Evolutionary conservation across 1,140 invertebrate genomes (phyloP).

Genomic region (Neodiprion fabricii): DNA sequence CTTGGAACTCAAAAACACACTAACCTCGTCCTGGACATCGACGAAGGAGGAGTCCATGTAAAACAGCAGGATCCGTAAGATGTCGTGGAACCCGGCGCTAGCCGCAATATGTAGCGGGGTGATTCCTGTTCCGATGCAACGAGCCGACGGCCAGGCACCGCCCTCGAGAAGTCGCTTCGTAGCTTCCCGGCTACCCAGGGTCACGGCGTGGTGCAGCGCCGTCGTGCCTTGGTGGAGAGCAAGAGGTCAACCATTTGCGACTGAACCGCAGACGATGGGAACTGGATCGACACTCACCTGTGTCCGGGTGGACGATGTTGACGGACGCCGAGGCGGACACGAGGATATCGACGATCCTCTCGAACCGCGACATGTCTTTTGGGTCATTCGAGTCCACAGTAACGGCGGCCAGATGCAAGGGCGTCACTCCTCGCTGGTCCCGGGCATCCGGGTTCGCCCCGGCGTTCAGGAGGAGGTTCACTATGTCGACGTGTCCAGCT

Average conservation of each 20-base stretch:
- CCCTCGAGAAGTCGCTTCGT: conserved; percentile 25
- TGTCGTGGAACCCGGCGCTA: conserved; percentile 15
- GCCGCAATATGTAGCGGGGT: conserved; percentile 27
- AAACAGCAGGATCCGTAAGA: conserved; percentile 14
- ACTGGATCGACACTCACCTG: conserved; percentile 10
- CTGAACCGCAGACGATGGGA: background rate
- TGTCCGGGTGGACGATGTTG: conserved; percentile 21
- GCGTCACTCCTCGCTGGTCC: conserved; percentile 38
- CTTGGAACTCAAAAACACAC: background rate
- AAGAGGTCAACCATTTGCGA: background rate
- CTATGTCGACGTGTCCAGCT: conserved; percentile 35
- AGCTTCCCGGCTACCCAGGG: conserved; percentile 17
- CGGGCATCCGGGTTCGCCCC: conserved; percentile 35
- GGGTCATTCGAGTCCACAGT: conserved; percentile 19
- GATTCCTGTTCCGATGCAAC: conserved; percentile 26
- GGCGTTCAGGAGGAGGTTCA: conserved; percentile 31
- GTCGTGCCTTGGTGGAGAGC: conserved; percentile 17
- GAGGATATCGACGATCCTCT: conserved; percentile 17
- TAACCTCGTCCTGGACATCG: conserved; percentile 22
- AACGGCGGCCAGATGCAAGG: conserved; percentile 38
- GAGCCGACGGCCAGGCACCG: conserved; percentile 20
- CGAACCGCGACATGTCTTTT: conserved; percentile 17
- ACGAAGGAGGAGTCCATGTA: conserved; percentile 13
- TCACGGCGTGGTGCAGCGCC: conserved; percentile 18
- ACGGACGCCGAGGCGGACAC: conserved; percentile 21